Evolutionary conservation across 1,140 invertebrate genomes (phyloP).

Genomic region (Notospermus geniculatus): DNA sequence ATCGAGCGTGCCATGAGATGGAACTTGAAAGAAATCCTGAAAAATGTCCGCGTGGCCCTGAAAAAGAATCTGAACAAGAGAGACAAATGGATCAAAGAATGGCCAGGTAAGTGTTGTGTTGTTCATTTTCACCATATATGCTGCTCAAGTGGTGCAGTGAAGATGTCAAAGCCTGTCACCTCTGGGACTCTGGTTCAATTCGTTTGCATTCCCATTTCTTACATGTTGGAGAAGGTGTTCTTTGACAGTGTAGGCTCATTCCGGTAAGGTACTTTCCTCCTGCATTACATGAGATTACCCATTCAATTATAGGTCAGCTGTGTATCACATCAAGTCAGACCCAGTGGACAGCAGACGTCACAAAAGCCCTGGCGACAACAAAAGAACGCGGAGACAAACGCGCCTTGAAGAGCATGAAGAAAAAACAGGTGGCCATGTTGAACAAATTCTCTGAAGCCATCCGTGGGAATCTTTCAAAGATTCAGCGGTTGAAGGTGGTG

Average conservation of each 20-base stretch:
- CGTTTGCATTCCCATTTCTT: too few relatives aligned
- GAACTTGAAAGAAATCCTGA: slow-evolving; percentile 53
- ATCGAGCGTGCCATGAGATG: slow-evolving; percentile 60
- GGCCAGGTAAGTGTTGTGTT: slow-evolving; percentile 56
- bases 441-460: slow-evolving; percentile 75
- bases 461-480: slow-evolving; percentile 68
- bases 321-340: slow-evolving; percentile 63
- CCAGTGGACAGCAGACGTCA: slow-evolving; percentile 57
- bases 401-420: slow-evolving; percentile 74
- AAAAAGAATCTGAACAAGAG: slow-evolving; percentile 54
- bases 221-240: too few relatives aligned
- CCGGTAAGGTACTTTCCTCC: too few relatives aligned
- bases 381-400: slow-evolving; percentile 65
- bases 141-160: too few relatives aligned
- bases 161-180: too few relatives aligned
- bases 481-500: slow-evolving; percentile 76
- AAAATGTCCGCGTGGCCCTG: slow-evolving; percentile 52
- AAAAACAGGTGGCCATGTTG: slow-evolving; percentile 64
- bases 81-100: slow-evolving; percentile 60
- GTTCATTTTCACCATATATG: too few relatives aligned
- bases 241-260: too few relatives aligned
- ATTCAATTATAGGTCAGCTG: slow-evolving; percentile 28
- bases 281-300: neutral
- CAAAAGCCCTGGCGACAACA: slow-evolving; percentile 46
- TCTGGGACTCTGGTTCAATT: too few relatives aligned